Evolutionary conservation across 1,140 invertebrate species (phyloP).

Genomic region (silkworm (Bombyx mori)): ASM3026992v2 NC_085130.1:12253001-12253500

Average conservation of each 20-base stretch:
- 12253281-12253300: constrained; percentile 14
- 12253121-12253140: no score
- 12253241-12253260: constrained; percentile 5
- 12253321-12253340: constrained; percentile 20
- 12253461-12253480: constrained; percentile 1
- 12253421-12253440: constrained; percentile 8
- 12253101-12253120: no score
- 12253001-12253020: no score
- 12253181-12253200: no score
- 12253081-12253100: no score
- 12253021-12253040: no score
- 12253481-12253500: constrained; percentile 4
- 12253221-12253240: constrained; percentile 10
- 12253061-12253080: no score
- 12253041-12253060: no score
- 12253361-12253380: constrained; percentile 31
- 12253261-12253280: constrained; percentile 4
- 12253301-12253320: constrained; percentile 11
- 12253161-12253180: no score
- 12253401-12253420: constrained; percentile 21
- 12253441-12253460: constrained; percentile 5
- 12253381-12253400: constrained; percentile 38
- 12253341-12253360: constrained; percentile 29
- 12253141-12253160: no score
- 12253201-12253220: constrained; percentile 4